These are phyloP conservation scores for Sitta europaea DNA, from an alignment of 2,113 vertebrate species.

Conservation along the genomic window DNA sequence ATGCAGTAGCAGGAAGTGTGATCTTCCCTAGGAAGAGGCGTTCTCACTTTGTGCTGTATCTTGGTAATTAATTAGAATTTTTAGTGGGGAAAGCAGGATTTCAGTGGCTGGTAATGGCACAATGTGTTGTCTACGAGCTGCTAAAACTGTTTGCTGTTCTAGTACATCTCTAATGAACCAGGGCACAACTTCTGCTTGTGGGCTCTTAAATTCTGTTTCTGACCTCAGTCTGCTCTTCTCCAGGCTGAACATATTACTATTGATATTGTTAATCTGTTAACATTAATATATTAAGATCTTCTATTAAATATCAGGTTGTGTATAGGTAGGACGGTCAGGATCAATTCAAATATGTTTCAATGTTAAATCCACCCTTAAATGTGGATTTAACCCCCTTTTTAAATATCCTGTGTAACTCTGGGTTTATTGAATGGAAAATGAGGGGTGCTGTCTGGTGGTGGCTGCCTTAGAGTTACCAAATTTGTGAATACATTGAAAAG, in stretches of 20 bases:
- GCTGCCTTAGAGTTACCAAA: background rate
- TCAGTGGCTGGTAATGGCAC: background rate
- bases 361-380: background rate
- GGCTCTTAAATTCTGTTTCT: background rate
- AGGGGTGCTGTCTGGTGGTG: background rate
- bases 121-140: rapidly evolving
- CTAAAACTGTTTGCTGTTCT: background rate
- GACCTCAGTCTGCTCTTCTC: background rate
- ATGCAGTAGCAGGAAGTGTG: background rate
- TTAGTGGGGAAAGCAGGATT: background rate
- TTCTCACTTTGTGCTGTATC: background rate
- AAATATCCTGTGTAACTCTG: background rate
- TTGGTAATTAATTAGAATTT: constrained; percentile 18
- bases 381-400: background rate
- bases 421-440: background rate
- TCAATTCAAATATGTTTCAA: background rate
- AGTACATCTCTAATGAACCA: background rate
- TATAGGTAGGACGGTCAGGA: background rate
- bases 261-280: background rate
- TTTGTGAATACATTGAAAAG: background rate
- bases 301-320: background rate
- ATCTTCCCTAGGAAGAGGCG: background rate
- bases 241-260: background rate
- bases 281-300: background rate
- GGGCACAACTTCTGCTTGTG: background rate